phyloP scores from a whole-genome alignment of 2,797 vertebrate species.

The Diplodus puntazzo region DNA sequence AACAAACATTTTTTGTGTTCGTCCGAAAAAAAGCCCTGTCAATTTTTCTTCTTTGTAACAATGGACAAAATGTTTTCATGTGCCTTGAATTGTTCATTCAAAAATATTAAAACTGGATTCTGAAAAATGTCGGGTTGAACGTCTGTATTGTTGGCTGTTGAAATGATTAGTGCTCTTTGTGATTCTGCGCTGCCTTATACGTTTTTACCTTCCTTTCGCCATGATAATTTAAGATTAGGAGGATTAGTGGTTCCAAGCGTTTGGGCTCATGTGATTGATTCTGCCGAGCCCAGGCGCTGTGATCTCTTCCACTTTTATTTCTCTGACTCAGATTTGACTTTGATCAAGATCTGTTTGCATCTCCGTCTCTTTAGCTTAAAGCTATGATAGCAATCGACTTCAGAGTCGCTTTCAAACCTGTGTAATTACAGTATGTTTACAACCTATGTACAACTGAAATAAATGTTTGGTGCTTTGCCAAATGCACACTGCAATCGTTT shows the following conservation, averaged over 20 bases:
- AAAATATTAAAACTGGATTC: constrained; percentile 89
- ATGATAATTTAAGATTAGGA: constrained; percentile 58
- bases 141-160: constrained; percentile 83
- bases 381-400: constrained; percentile 48
- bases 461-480: constrained; percentile 84
- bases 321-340: constrained; percentile 72
- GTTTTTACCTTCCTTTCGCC: constrained; percentile 47
- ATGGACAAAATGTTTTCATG: constrained; percentile 81
- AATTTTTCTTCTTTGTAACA: constrained; percentile 78
- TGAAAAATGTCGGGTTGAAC: constrained; percentile 86
- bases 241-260: constrained; percentile 39
- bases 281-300: constrained; percentile 42
- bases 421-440: constrained; percentile 81
- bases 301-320: constrained; percentile 37
- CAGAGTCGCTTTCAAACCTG: constrained; percentile 72
- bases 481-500: constrained; percentile 80
- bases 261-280: constrained; percentile 52
- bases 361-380: constrained; percentile 56
- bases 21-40: constrained; percentile 61
- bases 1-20: constrained; percentile 66
- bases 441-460: constrained; percentile 86
- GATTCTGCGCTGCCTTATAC: constrained; percentile 61
- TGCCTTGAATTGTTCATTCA: constrained; percentile 85
- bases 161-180: constrained; percentile 49
- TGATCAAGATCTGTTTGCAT: constrained; percentile 71